Evolutionary conservation across 2,888 invertebrate genomes (phyloP).

Genomic region (Platynereis dumerilii): DNA sequence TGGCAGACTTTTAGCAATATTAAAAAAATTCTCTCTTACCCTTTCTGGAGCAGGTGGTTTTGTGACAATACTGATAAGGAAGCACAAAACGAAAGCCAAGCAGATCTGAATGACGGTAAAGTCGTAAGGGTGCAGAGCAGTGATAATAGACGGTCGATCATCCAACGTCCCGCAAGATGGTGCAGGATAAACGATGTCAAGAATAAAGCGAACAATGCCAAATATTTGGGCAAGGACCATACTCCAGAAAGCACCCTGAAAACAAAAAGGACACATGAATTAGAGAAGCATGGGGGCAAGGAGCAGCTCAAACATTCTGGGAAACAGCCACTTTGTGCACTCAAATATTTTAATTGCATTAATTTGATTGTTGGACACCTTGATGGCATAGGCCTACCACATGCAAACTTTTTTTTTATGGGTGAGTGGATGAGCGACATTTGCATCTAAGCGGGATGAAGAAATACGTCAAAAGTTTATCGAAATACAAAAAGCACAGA

Average conservation of each 20-base stretch:
- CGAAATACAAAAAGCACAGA: background rate
- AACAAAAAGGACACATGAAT: background rate
- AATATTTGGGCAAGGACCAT: constrained; percentile 62
- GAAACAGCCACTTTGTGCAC: background rate
- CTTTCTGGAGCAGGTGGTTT: constrained; percentile 16
- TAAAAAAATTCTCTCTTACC: constrained; percentile 23
- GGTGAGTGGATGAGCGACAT: too few relatives aligned
- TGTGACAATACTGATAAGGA: constrained; percentile 36
- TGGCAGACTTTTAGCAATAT: too few relatives aligned
- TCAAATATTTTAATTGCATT: too few relatives aligned
- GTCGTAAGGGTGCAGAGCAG: constrained; percentile 55
- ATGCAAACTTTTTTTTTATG: too few relatives aligned
- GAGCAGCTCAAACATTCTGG: background rate
- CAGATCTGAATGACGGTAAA: constrained; percentile 41
- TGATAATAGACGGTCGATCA: constrained; percentile 54
- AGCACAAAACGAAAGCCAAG: constrained; percentile 29
- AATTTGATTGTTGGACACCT: too few relatives aligned
- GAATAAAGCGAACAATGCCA: constrained; percentile 63
- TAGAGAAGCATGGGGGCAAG: background rate
- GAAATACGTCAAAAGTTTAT: background rate
- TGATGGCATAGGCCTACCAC: too few relatives aligned
- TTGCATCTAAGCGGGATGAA: background rate
- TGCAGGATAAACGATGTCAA: constrained; percentile 63
- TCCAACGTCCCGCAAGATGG: constrained; percentile 64
- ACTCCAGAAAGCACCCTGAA: constrained; percentile 65